Percentiles rank a stretch among this genome's conserved stretches.
Conservation (phyloP, 1,140 invertebrate species). For the Diachasma alloeum region DNA sequence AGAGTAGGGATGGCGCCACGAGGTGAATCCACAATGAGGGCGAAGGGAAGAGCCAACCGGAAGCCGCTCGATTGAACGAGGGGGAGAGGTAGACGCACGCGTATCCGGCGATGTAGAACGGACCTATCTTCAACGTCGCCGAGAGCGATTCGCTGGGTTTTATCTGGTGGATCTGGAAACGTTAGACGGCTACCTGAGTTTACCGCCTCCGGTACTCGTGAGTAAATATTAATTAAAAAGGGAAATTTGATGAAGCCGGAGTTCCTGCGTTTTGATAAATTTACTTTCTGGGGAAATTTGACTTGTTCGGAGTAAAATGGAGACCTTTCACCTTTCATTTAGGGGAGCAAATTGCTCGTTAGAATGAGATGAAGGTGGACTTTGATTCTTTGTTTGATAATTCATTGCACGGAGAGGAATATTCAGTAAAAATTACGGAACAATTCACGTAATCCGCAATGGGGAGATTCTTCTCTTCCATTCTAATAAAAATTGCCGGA, state of each 20-base stretch:
- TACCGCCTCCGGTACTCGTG: not conserved
- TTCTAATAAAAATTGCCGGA: too few species aligned
- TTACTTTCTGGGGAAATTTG: too few species aligned
- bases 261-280: not conserved
- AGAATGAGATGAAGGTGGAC: too few species aligned
- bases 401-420: too few species aligned
- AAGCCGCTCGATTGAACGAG: not conserved
- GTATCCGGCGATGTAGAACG: conserved; percentile 25
- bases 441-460: too few species aligned
- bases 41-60: not conserved
- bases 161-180: not conserved
- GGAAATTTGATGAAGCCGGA: not conserved
- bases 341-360: too few species aligned
- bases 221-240: not conserved
- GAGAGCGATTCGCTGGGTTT: not conserved
- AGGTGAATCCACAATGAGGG: conserved; percentile 16
- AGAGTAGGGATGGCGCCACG: not conserved
- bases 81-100: conserved; percentile 18
- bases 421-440: too few species aligned
- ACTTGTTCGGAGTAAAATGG: too few species aligned
- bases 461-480: too few species aligned
- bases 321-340: too few species aligned
- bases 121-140: not conserved
- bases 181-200: not conserved
- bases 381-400: too few species aligned